phyloP scores from a whole-genome alignment of 1,140 invertebrate genomes.

The Cyrtorhinus lividipennis region DNA sequence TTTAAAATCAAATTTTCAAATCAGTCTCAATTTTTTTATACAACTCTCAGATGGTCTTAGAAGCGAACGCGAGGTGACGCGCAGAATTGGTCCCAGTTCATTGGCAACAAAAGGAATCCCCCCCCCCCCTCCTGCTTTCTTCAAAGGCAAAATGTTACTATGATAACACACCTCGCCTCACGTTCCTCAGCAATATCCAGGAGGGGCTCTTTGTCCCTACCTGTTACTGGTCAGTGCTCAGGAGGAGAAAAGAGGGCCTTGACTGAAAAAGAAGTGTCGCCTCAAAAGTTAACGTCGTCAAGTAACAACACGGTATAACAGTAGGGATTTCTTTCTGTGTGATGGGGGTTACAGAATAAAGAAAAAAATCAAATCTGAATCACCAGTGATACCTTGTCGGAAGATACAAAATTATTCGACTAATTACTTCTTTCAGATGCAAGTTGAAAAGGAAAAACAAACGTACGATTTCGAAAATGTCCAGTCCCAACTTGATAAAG shows the following conservation, averaged over 20 bases:
- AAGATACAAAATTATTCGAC: not conserved
- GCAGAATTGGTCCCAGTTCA: not conserved
- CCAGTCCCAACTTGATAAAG: slow-evolving; percentile 79
- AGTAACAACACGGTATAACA: slow-evolving; percentile 11
- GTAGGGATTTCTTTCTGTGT: too few relatives aligned
- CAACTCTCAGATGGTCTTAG: not conserved
- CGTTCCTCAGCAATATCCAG: not conserved
- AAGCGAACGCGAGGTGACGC: not conserved
- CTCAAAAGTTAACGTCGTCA: not conserved
- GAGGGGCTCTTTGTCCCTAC: not conserved
- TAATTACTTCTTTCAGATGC: slow-evolving; percentile 40
- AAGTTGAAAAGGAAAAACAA: slow-evolving; percentile 79
- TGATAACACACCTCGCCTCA: not conserved
- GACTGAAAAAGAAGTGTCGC: not conserved
- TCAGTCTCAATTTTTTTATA: not conserved
- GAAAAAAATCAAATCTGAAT: not conserved
- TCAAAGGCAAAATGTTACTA: not conserved
- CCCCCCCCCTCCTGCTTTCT: not conserved
- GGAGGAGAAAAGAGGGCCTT: not conserved
- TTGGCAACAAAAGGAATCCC: not conserved
- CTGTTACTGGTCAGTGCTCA: not conserved
- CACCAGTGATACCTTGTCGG: not conserved
- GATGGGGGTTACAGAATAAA: too few relatives aligned
- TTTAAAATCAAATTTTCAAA: not conserved
- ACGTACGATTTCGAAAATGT: slow-evolving; percentile 77